These are phyloP conservation scores for Mycetomoellerius zeteki DNA, from an alignment of 1,140 invertebrate genomes.

Conservation along the genomic window DNA sequence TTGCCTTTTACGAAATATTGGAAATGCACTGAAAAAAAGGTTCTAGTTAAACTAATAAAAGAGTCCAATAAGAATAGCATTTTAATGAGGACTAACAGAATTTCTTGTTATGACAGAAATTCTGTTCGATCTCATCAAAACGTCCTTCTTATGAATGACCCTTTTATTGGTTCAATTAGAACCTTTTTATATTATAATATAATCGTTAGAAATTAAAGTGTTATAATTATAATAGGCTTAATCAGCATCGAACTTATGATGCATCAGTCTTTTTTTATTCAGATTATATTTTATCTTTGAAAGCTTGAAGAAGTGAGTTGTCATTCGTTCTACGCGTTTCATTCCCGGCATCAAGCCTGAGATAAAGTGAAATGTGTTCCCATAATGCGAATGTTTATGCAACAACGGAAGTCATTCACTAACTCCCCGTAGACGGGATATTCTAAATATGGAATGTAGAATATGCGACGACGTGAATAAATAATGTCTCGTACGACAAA, in stretches of 20 bases:
- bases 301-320: background rate
- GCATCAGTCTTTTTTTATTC: background rate
- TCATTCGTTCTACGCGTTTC: constrained; percentile 19
- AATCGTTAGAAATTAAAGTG: background rate
- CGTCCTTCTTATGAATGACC: too few relatives aligned
- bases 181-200: background rate
- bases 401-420: constrained; percentile 74
- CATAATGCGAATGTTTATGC: constrained; percentile 44
- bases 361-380: constrained; percentile 68
- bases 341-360: constrained; percentile 20
- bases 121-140: too few relatives aligned
- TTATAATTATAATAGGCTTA: background rate
- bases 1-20: constrained; percentile 14
- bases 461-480: constrained; percentile 70
- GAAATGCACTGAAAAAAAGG: too few relatives aligned
- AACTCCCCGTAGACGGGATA: constrained; percentile 72
- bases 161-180: too few relatives aligned
- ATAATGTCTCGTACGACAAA: constrained; percentile 58
- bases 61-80: too few relatives aligned
- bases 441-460: constrained; percentile 72
- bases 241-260: background rate
- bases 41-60: too few relatives aligned
- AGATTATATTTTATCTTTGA: background rate
- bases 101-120: too few relatives aligned
- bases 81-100: too few relatives aligned